Conservation (phyloP, 2,888 invertebrate species). For the Nudaria mundana region DNA sequence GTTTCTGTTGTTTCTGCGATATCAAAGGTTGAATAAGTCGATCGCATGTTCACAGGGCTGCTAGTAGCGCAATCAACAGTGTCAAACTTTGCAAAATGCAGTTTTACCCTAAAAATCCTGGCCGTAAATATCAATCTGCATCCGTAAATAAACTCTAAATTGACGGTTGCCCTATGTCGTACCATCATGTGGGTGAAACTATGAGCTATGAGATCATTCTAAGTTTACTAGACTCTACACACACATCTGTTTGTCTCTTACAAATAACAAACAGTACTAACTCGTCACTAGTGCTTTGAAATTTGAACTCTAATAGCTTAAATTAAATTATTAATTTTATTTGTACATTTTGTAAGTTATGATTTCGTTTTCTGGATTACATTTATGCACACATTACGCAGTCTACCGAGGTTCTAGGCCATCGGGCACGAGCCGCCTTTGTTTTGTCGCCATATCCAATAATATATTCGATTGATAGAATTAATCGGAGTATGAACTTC, state of each 20-base stretch:
- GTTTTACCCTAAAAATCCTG: no score
- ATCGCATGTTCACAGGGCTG: no score
- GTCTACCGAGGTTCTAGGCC: slow-evolving; percentile 60
- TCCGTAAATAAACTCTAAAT: no score
- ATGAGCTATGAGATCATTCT: slow-evolving; percentile 64
- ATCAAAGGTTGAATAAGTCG: no score
- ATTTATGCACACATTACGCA: slow-evolving; percentile 43
- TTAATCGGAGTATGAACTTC: slow-evolving; percentile 39
- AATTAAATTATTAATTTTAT: slow-evolving; percentile 9
- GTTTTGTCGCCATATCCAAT: slow-evolving; percentile 39
- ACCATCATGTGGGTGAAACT: slow-evolving; percentile 45
- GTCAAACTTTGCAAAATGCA: no score
- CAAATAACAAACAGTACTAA: slow-evolving; percentile 8
- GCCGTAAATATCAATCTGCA: no score
- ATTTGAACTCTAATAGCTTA: slow-evolving; percentile 9
- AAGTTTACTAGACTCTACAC: slow-evolving; percentile 43
- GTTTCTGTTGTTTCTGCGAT: no score
- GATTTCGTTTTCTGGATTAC: slow-evolving; percentile 12
- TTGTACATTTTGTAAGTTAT: slow-evolving; percentile 5
- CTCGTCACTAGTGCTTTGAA: neutral
- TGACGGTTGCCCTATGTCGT: no score
- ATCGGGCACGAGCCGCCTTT: slow-evolving; percentile 46
- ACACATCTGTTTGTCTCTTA: slow-evolving; percentile 34
- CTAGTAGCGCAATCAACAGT: no score
- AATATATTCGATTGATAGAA: slow-evolving; percentile 31